A percentile compares a stretch with the other conserved stretches of the same genome.
Evolutionary conservation across 2,888 invertebrate genomes (phyloP).

Genomic region (Heliconius hortense): DNA sequence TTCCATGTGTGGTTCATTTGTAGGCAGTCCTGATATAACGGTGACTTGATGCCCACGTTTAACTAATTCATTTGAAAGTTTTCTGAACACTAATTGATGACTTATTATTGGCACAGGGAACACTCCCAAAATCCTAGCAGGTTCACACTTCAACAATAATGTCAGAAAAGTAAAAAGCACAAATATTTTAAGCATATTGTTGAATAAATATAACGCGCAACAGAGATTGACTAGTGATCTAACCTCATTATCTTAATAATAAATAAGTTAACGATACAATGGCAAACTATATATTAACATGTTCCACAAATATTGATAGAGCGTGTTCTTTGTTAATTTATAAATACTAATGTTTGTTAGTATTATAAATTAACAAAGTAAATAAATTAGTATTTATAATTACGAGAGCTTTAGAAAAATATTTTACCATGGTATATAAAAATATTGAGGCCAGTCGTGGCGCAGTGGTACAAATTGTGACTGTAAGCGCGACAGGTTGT

Average conservation of each 20-base stretch:
- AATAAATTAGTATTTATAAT: too few relatives aligned
- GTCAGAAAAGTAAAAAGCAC: not conserved
- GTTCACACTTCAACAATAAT: conserved; percentile 22
- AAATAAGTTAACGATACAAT: not conserved
- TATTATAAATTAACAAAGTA: too few relatives aligned
- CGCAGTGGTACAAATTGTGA: too few relatives aligned
- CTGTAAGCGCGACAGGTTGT: too few relatives aligned
- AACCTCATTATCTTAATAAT: not conserved
- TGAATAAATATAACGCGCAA: not conserved
- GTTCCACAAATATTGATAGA: not conserved
- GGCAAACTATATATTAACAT: not conserved
- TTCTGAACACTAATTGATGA: conserved; percentile 66
- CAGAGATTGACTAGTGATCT: not conserved
- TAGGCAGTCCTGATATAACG: conserved; percentile 64
- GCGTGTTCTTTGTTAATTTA: not conserved
- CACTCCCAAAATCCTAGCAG: conserved; percentile 58
- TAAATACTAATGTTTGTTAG: too few relatives aligned
- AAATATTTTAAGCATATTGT: conserved; percentile 5
- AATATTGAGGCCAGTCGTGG: too few relatives aligned
- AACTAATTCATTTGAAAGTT: conserved; percentile 61
- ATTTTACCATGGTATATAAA: too few relatives aligned
- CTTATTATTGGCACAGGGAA: conserved; percentile 66
- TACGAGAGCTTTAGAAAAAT: too few relatives aligned
- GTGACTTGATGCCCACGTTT: conserved; percentile 69
- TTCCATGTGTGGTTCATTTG: conserved; percentile 46